These are phyloP conservation scores for Trichomycterus rosablanca DNA, from an alignment of 2,113 vertebrate species.

Conservation along the genomic window DNA sequence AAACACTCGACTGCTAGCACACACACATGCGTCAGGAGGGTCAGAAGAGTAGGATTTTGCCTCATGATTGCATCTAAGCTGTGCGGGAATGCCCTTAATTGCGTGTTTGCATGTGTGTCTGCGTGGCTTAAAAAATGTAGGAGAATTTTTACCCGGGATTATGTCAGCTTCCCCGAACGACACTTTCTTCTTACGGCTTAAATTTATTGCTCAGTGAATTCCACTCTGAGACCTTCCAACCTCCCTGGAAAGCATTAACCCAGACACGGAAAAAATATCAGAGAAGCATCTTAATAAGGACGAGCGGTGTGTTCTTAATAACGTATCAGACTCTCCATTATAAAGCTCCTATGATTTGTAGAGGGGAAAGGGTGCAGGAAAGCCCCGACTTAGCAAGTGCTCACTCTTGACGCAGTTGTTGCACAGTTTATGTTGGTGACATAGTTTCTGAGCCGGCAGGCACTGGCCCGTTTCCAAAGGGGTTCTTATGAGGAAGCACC, in stretches of 20 bases:
- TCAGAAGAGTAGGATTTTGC: slow-evolving; percentile 25
- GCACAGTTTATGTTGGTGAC: slow-evolving; percentile 49
- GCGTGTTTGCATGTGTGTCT: slow-evolving; percentile 11
- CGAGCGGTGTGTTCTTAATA: no score
- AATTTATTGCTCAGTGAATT: slow-evolving; percentile 1
- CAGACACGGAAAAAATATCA: no score
- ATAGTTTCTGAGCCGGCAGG: slow-evolving; percentile 56
- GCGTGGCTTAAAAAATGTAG: neutral
- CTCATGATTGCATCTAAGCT: slow-evolving; percentile 32
- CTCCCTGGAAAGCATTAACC: neutral
- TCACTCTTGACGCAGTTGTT: slow-evolving; percentile 53
- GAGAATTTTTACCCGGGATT: neutral
- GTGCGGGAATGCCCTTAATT: slow-evolving; percentile 38
- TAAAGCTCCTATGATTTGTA: slow-evolving; percentile 32
- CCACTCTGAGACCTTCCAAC: neutral
- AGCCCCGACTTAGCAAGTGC: slow-evolving; percentile 54
- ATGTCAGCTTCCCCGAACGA: neutral
- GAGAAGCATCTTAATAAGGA: no score
- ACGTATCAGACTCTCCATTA: neutral
- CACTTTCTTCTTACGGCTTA: neutral
- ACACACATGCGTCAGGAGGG: slow-evolving; percentile 20
- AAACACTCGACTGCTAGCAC: slow-evolving; percentile 34
- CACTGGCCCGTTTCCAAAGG: slow-evolving; percentile 48
- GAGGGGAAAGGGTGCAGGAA: slow-evolving; percentile 53
- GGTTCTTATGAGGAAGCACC: slow-evolving; percentile 76